Evolutionary conservation across 1,140 invertebrate species (phyloP).

Genomic region (Pogonognathellus flavescens): DNA sequence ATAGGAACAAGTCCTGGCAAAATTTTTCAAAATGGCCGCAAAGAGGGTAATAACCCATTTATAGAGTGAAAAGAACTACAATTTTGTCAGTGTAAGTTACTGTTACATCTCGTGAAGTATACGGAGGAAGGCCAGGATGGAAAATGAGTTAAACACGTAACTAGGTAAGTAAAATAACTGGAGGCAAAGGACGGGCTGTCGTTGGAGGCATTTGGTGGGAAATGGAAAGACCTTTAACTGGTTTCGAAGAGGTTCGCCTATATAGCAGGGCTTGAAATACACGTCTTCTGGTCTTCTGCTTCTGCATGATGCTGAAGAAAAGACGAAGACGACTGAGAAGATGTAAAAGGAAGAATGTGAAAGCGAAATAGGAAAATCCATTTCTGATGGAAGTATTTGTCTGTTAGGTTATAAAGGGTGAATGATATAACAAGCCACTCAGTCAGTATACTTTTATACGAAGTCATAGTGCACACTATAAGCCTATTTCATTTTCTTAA

Average conservation of each 20-base stretch:
- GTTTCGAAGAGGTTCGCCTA: not conserved
- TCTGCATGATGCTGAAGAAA: not conserved
- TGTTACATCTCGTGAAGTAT: not conserved
- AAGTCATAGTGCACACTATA: not conserved
- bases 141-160: constrained; percentile 26
- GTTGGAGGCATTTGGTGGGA: constrained; percentile 25
- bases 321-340: not conserved
- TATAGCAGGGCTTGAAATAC: not conserved
- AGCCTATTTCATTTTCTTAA: constrained; percentile 16
- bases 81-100: constrained; percentile 17
- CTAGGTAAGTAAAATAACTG: constrained; percentile 27
- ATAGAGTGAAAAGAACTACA: constrained; percentile 15
- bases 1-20: not conserved
- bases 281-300: constrained; percentile 18
- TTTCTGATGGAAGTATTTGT: too few relatives aligned
- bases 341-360: not conserved
- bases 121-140: not conserved
- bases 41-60: constrained; percentile 35
- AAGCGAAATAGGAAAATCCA: not conserved
- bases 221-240: constrained; percentile 18
- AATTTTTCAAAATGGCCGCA: constrained; percentile 39
- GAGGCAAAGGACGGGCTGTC: constrained; percentile 1
- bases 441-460: too few relatives aligned
- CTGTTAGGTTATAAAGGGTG: too few relatives aligned
- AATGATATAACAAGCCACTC: too few relatives aligned